Conservation (phyloP, 2,797 vertebrate genomes). For the Anisognathus igniventris region DNA sequence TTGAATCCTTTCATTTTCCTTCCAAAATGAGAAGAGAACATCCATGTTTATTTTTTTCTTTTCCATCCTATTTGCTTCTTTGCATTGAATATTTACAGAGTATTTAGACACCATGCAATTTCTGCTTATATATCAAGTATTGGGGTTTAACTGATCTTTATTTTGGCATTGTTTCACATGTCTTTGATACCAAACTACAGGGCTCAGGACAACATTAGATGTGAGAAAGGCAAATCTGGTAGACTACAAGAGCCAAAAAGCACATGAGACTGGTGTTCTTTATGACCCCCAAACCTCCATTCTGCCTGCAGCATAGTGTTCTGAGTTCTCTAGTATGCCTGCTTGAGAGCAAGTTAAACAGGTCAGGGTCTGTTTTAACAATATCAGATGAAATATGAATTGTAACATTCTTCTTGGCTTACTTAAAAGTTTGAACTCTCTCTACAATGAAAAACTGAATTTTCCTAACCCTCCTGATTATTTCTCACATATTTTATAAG, state of each 20-base stretch:
- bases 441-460: not conserved
- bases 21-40: not conserved
- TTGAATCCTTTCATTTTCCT: not conserved
- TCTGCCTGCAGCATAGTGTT: not conserved
- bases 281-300: not conserved
- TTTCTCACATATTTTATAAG: constrained; percentile 15
- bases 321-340: not conserved
- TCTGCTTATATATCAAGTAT: not conserved
- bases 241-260: not conserved
- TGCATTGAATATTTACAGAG: not conserved
- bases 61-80: not conserved
- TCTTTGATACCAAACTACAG: not conserved
- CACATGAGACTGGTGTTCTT: not conserved
- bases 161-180: not conserved
- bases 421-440: constrained; percentile 25
- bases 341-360: not conserved
- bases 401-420: not conserved
- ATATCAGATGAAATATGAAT: constrained; percentile 2
- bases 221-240: not conserved
- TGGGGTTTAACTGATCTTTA: not conserved
- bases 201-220: not conserved
- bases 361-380: not conserved
- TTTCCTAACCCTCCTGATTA: not conserved
- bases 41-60: not conserved
- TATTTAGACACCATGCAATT: not conserved